A percentile compares a stretch with the other conserved stretches of the same genome.
Evolutionary conservation across 2,113 vertebrate species (phyloP).

Genomic region (Tangachromis dhanisi): DNA sequence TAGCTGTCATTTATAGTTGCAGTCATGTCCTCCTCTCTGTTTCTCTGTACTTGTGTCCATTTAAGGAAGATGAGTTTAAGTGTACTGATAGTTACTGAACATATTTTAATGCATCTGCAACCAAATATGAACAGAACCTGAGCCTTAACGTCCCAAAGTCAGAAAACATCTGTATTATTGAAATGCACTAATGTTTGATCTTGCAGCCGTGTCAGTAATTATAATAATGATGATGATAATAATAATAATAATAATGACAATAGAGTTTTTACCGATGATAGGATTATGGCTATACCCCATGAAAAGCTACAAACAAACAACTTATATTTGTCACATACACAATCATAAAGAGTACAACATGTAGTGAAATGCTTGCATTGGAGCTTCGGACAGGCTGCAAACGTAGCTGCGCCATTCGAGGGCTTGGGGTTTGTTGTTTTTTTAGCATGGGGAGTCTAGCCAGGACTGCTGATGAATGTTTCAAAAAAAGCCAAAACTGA

Average conservation of each 20-base stretch:
- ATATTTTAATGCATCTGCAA: background rate
- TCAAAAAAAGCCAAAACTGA: background rate
- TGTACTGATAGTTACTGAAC: background rate
- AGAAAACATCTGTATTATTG: background rate
- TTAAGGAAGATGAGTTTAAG: background rate
- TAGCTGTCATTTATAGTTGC: background rate
- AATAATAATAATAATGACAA: accelerated
- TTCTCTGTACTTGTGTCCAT: background rate
- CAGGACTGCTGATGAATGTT: background rate
- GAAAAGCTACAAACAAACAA: background rate
- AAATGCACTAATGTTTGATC: accelerated
- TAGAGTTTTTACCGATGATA: background rate
- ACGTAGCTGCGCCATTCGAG: background rate
- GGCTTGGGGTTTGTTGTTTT: background rate
- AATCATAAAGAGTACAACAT: background rate
- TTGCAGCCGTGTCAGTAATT: accelerated
- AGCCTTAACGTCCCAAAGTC: background rate
- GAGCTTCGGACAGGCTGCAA: background rate
- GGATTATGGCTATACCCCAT: background rate
- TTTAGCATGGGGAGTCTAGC: background rate
- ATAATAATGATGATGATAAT: accelerated
- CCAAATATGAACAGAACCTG: background rate
- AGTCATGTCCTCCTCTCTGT: background rate
- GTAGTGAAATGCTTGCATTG: background rate
- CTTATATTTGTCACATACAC: background rate